Evolutionary conservation across 2,888 invertebrate genomes (phyloP), one percentile per base, ranked within the genome.

Genomic region (Tenthredo distinguenda): DNA sequence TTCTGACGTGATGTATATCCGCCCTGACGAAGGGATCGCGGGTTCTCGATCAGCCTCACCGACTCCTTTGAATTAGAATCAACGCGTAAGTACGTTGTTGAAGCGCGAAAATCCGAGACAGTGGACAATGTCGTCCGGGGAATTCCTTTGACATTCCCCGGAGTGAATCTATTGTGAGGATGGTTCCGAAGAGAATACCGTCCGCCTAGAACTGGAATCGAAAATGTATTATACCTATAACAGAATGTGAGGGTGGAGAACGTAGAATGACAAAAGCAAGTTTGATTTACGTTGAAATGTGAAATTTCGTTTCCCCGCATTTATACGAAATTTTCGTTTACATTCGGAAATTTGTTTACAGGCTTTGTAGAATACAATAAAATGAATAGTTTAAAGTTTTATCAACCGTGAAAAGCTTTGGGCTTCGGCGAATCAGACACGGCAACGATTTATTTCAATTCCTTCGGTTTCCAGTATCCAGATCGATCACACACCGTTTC

Each of bases 371-470:
- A 18, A 77, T 77, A 18, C 37, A 55, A 37, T 50, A 47, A 58
- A 40, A 79, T 62, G n/a, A 79, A 62, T n/a, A 37, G 37, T 62
- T 81, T 21, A 21, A 31, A 21, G 40, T 40, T 79, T 62, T 81
- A 26, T 58, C 62, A 81, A 58, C 40, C 40, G 58, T 62, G 37
- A 40, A 81, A 43, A 10, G 40, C 18, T 21, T 58, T 37, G 62
- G 15, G 6, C 12, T 50, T 58, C 40, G 6, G 21, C 5, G 26
- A 58, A 12, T 81, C 58, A 40, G 40, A 40, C 21, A 26, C 15
- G 62, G 62, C 58, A 40, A 62, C 81, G 81, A 81, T 81, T 62
- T 81, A 81, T 81, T 58, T 81, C 81, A 81, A 58, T 58, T 37
- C 40, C 81, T 62, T 62, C 81, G 40, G 62, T 81, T 62, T 81